Conservation (phyloP, 2,797 vertebrate species). For the Antrozous pallidus region DNA sequence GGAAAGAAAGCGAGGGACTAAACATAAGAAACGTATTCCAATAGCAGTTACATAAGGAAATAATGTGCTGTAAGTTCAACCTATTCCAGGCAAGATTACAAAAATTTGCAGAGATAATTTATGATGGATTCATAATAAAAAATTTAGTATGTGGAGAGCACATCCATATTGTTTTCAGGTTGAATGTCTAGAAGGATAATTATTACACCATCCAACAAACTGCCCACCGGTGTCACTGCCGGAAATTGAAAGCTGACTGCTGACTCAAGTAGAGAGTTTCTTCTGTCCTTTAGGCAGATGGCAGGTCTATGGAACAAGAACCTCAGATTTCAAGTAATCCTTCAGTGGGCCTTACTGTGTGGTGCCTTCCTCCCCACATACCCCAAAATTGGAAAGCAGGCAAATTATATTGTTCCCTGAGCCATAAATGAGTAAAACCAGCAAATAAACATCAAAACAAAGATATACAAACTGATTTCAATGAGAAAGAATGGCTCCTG, state of each 20-base stretch:
- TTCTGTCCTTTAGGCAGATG: neutral
- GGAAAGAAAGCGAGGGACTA: neutral
- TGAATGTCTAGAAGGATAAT: neutral
- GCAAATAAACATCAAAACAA: constrained; percentile 28
- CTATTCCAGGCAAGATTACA: neutral
- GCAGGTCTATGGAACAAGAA: neutral
- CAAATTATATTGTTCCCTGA: neutral
- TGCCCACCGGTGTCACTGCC: neutral
- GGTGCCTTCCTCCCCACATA: neutral
- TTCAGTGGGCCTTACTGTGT: neutral
- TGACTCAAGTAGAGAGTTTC: neutral
- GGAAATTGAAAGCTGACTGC: neutral
- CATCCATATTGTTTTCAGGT: neutral
- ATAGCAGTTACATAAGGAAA: neutral
- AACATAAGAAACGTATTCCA: neutral
- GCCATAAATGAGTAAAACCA: constrained; percentile 45
- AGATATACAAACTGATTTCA: constrained; percentile 42
- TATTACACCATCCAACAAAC: neutral
- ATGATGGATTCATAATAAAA: neutral
- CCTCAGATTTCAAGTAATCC: neutral
- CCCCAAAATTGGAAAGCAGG: constrained; percentile 18
- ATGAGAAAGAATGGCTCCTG: neutral
- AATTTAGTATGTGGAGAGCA: neutral
- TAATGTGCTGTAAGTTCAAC: neutral
- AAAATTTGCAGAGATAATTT: neutral